Evolutionary conservation across 2,113 vertebrate genomes (phyloP).

Genomic region (Eurystomus gularis): DNA sequence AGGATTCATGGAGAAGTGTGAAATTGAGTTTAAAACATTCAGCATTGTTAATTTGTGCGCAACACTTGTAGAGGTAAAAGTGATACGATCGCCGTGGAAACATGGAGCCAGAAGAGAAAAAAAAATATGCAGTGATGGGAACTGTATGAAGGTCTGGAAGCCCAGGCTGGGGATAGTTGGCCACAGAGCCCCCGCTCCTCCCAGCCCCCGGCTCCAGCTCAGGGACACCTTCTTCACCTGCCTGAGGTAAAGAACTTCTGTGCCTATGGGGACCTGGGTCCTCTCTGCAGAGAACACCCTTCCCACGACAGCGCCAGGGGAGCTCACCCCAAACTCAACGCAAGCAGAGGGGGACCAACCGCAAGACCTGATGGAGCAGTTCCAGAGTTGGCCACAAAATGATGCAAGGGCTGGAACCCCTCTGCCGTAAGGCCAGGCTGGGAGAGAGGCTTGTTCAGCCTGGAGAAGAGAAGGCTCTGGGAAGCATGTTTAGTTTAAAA

Average conservation of each 20-base stretch:
- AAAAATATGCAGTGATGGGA: not conserved
- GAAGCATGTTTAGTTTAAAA: no score
- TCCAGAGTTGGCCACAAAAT: no score
- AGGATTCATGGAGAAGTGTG: not conserved
- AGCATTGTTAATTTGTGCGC: not conserved
- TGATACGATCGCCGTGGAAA: not conserved
- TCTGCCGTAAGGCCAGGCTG: no score
- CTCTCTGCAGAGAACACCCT: no score
- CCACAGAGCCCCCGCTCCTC: not conserved
- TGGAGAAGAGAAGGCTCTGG: no score
- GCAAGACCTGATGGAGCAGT: no score
- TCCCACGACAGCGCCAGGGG: no score
- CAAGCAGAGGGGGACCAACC: not conserved
- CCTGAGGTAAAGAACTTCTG: not conserved
- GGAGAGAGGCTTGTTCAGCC: no score
- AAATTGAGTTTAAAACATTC: not conserved
- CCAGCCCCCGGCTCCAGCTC: not conserved
- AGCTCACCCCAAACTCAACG: no score
- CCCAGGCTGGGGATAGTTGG: not conserved
- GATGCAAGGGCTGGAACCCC: no score
- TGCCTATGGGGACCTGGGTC: accelerated
- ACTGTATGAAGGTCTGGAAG: not conserved
- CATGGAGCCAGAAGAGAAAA: accelerated
- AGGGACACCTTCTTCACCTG: not conserved
- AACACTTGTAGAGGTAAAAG: not conserved